phyloP scores from a whole-genome alignment of 2,797 vertebrate genomes.

The Sparus aurata region DNA sequence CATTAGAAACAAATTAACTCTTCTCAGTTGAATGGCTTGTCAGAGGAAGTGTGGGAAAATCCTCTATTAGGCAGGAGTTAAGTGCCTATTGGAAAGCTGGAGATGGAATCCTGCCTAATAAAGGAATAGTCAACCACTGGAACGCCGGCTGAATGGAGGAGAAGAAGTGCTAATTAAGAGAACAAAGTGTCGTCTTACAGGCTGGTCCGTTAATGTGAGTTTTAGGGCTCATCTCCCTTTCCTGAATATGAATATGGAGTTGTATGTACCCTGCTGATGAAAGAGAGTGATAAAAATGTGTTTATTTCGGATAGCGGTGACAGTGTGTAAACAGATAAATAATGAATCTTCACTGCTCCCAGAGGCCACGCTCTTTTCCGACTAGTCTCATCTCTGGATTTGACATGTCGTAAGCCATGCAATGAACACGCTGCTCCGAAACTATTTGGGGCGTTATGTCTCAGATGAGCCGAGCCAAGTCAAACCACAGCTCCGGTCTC shows the following conservation, averaged over 20 bases:
- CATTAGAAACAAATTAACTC: conserved; percentile 88
- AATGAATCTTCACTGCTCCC: conserved; percentile 72
- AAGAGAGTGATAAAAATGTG: conserved; percentile 49
- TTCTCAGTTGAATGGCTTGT: conserved; percentile 84
- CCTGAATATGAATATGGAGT: conserved; percentile 57
- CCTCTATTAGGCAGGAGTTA: conserved; percentile 87
- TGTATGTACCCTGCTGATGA: conserved; percentile 33
- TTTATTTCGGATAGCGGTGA: conserved; percentile 68
- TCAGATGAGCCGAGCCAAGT: conserved; percentile 74
- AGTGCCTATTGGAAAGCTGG: conserved; percentile 85
- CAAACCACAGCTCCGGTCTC: conserved; percentile 74
- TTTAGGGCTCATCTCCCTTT: conserved; percentile 73
- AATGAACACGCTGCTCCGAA: conserved; percentile 70
- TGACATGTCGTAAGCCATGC: conserved; percentile 72
- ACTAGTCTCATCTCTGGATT: conserved; percentile 65
- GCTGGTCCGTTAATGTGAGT: conserved; percentile 75
- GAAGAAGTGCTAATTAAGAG: conserved; percentile 85
- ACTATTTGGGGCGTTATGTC: conserved; percentile 81
- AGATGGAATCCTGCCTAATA: conserved; percentile 86
- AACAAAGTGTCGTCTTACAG: conserved; percentile 85
- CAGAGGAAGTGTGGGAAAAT: conserved; percentile 87
- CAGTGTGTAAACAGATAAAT: conserved; percentile 81
- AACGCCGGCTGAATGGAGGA: conserved; percentile 82
- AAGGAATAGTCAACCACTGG: conserved; percentile 86
- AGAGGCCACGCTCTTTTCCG: conserved; percentile 58